Percentiles rank a stretch among this genome's conserved stretches.
Conservation (phyloP, 37 sponge, comb jelly and placozoan genomes). For the Tethya wilhelma region DNA sequence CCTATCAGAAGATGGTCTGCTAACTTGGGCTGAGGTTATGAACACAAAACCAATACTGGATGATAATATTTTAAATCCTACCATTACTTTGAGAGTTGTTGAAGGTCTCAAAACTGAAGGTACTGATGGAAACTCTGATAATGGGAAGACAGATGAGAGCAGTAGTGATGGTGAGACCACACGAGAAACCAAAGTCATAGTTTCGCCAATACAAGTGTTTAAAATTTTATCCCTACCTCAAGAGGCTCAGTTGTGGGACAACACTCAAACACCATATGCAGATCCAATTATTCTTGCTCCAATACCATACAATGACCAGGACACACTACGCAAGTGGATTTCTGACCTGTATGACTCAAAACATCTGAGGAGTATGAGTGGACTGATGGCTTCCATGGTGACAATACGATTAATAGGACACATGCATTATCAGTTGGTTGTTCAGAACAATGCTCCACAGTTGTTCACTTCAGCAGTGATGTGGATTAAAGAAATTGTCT, state of each 20-base stretch:
- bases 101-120: neutral
- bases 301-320: neutral
- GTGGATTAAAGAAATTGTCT: neutral
- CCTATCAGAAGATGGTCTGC: neutral
- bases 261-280: neutral
- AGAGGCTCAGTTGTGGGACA: neutral
- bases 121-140: neutral
- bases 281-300: constrained; percentile 5
- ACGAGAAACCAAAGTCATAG: too few species aligned
- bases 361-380: neutral
- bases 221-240: constrained; percentile 10
- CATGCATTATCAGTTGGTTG: constrained; percentile 24
- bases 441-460: neutral
- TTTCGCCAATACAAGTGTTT: constrained; percentile 26
- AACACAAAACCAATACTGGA: too few species aligned
- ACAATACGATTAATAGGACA: constrained; percentile 15
- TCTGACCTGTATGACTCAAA: neutral
- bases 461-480: constrained; percentile 8
- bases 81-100: too few species aligned
- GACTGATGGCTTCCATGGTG: neutral
- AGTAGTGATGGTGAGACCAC: too few species aligned
- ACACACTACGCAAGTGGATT: constrained; percentile 10
- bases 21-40: constrained; percentile 17
- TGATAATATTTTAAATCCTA: too few species aligned
- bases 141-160: neutral